A percentile compares a stretch with the other conserved stretches of the same genome.
These are phyloP conservation scores for Fragum fragum DNA, from an alignment of 2,888 invertebrate genomes.

Conservation along the genomic window DNA sequence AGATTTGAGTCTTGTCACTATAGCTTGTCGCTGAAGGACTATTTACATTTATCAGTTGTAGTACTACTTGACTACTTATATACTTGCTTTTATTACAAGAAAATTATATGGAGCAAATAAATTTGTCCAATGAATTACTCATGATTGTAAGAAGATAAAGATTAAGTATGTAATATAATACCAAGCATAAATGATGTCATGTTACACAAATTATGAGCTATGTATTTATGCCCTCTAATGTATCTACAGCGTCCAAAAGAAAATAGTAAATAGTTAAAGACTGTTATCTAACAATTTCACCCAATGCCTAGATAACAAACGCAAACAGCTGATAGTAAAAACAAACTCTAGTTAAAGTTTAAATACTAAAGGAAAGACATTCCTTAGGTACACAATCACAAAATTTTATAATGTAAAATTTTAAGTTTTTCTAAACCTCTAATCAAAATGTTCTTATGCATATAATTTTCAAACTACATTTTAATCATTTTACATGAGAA, in stretches of 20 bases:
- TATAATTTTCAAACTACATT: no score
- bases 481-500: no score
- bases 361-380: not conserved
- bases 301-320: not conserved
- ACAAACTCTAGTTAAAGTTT: not conserved
- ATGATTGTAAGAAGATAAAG: conserved; percentile 1
- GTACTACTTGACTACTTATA: no score
- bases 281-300: not conserved
- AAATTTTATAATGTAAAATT: not conserved
- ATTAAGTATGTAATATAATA: conserved; percentile 5
- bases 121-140: not conserved
- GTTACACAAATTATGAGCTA: conserved; percentile 6
- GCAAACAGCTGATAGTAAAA: conserved; percentile 6
- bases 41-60: no score
- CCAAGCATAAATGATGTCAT: not conserved
- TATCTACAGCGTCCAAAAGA: not conserved
- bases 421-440: no score
- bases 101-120: no score
- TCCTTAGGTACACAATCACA: not conserved
- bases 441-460: no score
- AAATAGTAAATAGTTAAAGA: not conserved
- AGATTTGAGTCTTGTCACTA: no score
- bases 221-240: conserved; percentile 5
- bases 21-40: no score
- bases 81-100: no score